These are phyloP conservation scores for Tiliacea aurago DNA, from an alignment of 2,888 invertebrate species.

Conservation along the genomic window DNA sequence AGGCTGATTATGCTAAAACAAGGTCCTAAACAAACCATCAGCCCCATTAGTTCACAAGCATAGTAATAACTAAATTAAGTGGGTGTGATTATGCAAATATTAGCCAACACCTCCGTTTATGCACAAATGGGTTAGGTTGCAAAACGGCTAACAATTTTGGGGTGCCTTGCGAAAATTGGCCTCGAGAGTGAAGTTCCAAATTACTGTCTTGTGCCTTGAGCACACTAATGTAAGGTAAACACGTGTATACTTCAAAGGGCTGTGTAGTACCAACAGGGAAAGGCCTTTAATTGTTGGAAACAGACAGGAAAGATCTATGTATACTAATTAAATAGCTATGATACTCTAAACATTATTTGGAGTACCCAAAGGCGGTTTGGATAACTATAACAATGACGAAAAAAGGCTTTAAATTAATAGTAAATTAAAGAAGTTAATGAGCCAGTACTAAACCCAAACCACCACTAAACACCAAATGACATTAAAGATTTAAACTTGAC, in stretches of 20 bases:
- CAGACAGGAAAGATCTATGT: neutral
- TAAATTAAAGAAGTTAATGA: neutral
- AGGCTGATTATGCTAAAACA: neutral
- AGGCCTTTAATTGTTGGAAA: neutral
- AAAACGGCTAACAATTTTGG: conserved; percentile 61
- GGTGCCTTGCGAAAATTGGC: conserved; percentile 64
- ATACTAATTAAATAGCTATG: neutral
- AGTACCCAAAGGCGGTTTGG: neutral
- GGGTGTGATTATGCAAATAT: conserved; percentile 62
- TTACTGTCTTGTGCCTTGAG: conserved; percentile 8
- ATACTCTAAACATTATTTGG: neutral
- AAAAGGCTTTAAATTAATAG: neutral
- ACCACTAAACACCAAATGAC: too few species aligned
- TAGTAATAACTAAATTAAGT: conserved; percentile 44
- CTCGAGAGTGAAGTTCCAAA: conserved; percentile 52
- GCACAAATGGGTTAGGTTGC: conserved; percentile 56
- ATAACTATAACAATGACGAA: neutral
- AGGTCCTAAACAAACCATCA: conserved; percentile 7
- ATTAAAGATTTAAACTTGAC: too few species aligned
- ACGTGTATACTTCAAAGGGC: conserved; percentile 22
- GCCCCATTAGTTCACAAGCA: conserved; percentile 37
- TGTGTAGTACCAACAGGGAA: neutral
- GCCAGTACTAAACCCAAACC: too few species aligned
- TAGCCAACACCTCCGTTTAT: conserved; percentile 62
- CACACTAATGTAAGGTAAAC: conserved; percentile 11